Evolutionary conservation across 2,797 vertebrate species (phyloP), one percentile per base, ranked within the genome.

Genomic region (Hippoglossus hippoglossus): DNA sequence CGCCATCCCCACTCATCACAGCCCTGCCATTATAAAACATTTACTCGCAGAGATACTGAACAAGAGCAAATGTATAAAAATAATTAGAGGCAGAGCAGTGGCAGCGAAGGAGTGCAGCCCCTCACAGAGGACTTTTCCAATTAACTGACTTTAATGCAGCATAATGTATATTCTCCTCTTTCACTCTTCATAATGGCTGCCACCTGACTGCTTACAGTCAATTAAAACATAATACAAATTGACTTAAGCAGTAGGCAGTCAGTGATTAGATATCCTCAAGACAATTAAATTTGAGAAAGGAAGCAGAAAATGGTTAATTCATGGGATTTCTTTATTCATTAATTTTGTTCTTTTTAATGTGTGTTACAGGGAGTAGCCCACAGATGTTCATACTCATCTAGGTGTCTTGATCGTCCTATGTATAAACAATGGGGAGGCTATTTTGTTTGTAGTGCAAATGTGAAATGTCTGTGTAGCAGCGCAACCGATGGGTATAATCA

Each of bases 141-240:
- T 91, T 90, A 89, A 89, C 87, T 90, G 81, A 82, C 88, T 85
- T 86, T 87, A 88, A 92, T 85, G 73, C 69, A 82, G 71, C 63
- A 67, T 83, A 88, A 86, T 91, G 86, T 73, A 68, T 78, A 74
- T 86, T 83, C 86, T 91, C 78, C 63, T 84, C 76, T 66, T 77
- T 79, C 80, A 61, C 81, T 83, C 76, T 81, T 80, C 77, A 87
- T 86, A 90, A 92, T 85, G 81, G 71, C 75, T 67, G 71, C 80
- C 74, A 86, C 82, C 88, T 80, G 74, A 80, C 80, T 85, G 75
- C 82, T 72, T 85, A 89, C 76, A 85, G 82, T 89, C 86, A 91
- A 93, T 92, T 93, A 92, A 90, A 87, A 86, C 80, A 87, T 79
- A 85, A 92, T 85, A 89, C 85, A 91, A 90, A 92, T 81, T 85